A percentile compares a stretch with the other conserved stretches of the same genome.
Evolutionary conservation across 2,797 vertebrate genomes (phyloP).

Genomic region (Eutrigla gurnardus): DNA sequence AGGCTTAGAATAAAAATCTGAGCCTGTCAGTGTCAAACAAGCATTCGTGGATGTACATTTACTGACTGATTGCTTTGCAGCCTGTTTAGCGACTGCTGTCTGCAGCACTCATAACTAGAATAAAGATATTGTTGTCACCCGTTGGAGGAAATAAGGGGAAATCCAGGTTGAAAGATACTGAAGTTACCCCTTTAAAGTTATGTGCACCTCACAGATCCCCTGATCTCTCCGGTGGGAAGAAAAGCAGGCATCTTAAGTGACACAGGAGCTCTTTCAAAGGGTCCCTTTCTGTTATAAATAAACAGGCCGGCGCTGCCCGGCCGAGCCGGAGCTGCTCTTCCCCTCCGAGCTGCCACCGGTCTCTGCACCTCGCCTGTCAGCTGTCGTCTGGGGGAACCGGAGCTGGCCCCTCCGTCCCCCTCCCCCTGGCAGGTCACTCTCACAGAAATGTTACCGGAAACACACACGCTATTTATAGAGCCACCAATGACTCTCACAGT

Average conservation of each 20-base stretch:
- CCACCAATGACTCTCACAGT: slow-evolving; percentile 29
- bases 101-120: neutral
- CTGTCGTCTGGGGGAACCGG: slow-evolving; percentile 84
- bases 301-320: slow-evolving; percentile 48
- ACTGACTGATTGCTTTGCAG: neutral
- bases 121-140: neutral
- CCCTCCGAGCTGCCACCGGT: slow-evolving; percentile 53
- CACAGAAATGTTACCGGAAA: slow-evolving; percentile 81
- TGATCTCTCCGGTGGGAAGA: slow-evolving; percentile 43
- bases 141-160: neutral
- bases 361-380: slow-evolving; percentile 77
- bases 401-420: slow-evolving; percentile 53
- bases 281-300: slow-evolving; percentile 82
- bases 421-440: slow-evolving; percentile 50
- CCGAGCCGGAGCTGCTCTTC: slow-evolving; percentile 47
- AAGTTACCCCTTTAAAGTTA: neutral
- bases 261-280: slow-evolving; percentile 61
- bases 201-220: slow-evolving; percentile 27
- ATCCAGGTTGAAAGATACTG: neutral
- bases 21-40: neutral
- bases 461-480: slow-evolving; percentile 63
- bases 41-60: neutral
- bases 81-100: neutral
- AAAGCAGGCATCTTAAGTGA: slow-evolving; percentile 71
- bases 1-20: neutral